phyloP scores from a whole-genome alignment of 1,140 invertebrate genomes.

The Homalodisca vitripennis region DNA sequence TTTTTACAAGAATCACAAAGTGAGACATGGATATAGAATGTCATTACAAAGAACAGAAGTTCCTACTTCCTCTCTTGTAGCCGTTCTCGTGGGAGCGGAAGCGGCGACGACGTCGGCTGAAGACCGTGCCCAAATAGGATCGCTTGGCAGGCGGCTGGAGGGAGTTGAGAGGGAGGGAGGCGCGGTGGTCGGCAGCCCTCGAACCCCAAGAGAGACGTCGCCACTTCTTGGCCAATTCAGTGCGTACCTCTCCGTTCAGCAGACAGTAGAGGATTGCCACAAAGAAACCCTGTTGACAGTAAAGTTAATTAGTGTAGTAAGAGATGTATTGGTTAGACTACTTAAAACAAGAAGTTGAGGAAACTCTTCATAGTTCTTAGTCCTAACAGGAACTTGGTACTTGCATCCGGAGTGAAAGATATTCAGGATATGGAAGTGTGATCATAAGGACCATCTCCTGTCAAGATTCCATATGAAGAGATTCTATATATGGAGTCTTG shows the following conservation, averaged over 20 bases:
- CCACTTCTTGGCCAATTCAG: slow-evolving; percentile 48
- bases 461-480: no score
- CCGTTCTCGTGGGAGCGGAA: slow-evolving; percentile 1
- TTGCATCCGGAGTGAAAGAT: no score
- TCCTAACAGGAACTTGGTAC: no score
- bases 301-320: no score
- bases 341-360: no score
- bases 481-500: no score
- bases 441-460: no score
- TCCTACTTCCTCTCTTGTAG: slow-evolving; percentile 6
- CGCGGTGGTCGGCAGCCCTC: not conserved
- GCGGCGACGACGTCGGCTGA: not conserved
- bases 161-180: slow-evolving; percentile 12
- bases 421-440: no score
- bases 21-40: no score
- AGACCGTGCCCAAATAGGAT: slow-evolving; percentile 4
- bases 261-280: slow-evolving; percentile 68
- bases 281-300: slow-evolving; percentile 69
- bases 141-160: not conserved
- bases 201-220: not conserved
- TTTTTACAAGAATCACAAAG: no score
- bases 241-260: slow-evolving; percentile 62
- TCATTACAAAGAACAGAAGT: not conserved
- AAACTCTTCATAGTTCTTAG: no score
- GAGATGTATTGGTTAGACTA: no score